Evolutionary conservation across 1,140 invertebrate species (phyloP), one percentile per base, ranked within the genome.

Genomic region (Macrotrachela quadricornifera): DNA sequence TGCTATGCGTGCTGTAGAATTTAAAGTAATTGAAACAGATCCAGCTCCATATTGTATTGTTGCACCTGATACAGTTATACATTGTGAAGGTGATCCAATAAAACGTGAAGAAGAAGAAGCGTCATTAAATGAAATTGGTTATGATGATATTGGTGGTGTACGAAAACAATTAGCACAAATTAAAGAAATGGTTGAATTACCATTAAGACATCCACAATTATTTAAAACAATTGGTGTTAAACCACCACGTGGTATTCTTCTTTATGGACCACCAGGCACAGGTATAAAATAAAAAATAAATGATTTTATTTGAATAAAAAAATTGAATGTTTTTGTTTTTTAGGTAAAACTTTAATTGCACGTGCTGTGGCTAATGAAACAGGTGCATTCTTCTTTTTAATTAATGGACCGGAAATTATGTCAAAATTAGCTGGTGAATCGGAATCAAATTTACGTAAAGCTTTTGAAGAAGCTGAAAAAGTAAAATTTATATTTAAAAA

Each of bases 351-450:
- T 10, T 74, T 99, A 10, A 95, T 99, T 64, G 94, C 94, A 38
- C 77, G 94, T 52, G 94, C 94, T 57, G 94, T 99, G 1, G 94
- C 94, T 45, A 99, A 99, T 65, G 94, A 99, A 73, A 99, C 92
- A 21, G 92, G 94, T 56, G 91, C 92, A 14, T 99, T 97, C 74
- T 99, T 99, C 76, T 99, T 97, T 73, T 74, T 99, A 38, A 95
- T 99, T 59, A 99, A 99, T 70, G 92, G 88, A 46, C 92, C 94
- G 10, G 94, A 99, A 76, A 99, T 99, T 62, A 99, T 99, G 94
- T 92, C 85, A 57, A 99, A 99, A 73, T 71, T 99, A 62, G 92
- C 94, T 59, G 94, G 94, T 59, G 94, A 99, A 71, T 95, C 90
- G 0, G 91, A 96, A 65, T 88, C 83, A 46, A 96, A 96, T 72